Base-by-base conservation (phyloP, 2,113 vertebrate species). In the Thomomys bottae region DNA sequence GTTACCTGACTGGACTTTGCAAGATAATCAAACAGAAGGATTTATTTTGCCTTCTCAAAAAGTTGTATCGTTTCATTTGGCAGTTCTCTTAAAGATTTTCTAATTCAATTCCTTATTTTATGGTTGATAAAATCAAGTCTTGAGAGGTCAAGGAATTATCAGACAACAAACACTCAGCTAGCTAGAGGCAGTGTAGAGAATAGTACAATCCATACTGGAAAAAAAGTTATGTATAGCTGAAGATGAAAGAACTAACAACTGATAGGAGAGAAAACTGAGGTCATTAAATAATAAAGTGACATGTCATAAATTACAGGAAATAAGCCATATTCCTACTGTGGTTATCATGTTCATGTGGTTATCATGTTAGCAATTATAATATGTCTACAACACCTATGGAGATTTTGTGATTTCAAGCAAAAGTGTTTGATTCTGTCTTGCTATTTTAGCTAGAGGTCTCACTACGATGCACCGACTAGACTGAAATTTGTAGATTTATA, bases 1-100 rank as follows among this genome's bases (percentile, higher is more conserved):
- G 72, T n/a, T 84, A 80, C 68, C 45, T 84, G 57, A 63, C 11
- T 26, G 77, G 15, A 32, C 77, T 91, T 54, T 67, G 17, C 63
- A 77, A 94, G 77, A 91, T 92, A 94, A 94, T 94, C 87, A 89
- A 89, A 92, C 40, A 78, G 66, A 92, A 89, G 72, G 81, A 92
- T 87, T 96, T 92, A 75, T 72, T 92, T 96, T 87, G 21, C 71
- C 72, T 94, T 94, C 84, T 92, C 24, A 54, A 84, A 32, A 92
- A 92, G 63, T 77, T 81, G 84, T 59, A 76, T 18, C 59, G 73
- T 93, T 92, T 87, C 77, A 84, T 76, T 94, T 84, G 77, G 30
- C 34, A 86, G 23, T 32, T 77, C 54, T 84, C 54, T 80, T 83
- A 71, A 94, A 92, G 42, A 30, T 72, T 67, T 92, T 76, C 63